Percentiles rank a stretch among this genome's conserved stretches.
Conservation (phyloP, 2,113 vertebrate species). For the Datnioides undecimradiatus region DNA sequence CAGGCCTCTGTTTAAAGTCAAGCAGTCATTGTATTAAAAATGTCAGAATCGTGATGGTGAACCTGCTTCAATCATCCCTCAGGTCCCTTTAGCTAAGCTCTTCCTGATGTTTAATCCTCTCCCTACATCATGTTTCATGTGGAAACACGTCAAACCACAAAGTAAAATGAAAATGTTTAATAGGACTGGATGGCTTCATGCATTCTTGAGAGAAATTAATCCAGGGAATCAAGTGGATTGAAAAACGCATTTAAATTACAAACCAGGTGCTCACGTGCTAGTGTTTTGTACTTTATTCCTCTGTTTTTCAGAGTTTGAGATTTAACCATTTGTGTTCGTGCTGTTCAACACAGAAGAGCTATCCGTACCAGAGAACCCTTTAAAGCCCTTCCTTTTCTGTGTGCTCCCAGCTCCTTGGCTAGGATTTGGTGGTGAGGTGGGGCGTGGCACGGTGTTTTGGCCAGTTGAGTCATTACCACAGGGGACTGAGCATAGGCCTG, state of each 20-base stretch:
- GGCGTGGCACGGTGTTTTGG: conserved; percentile 65
- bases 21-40: neutral
- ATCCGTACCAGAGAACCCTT: conserved; percentile 18
- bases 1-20: neutral
- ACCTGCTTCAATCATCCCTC: neutral
- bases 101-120: neutral
- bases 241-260: neutral
- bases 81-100: neutral
- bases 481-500: conserved; percentile 60
- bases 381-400: conserved; percentile 14
- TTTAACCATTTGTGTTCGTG: neutral
- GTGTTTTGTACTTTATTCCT: neutral
- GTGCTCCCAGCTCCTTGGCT: conserved; percentile 33
- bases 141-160: conserved; percentile 7
- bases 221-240: neutral
- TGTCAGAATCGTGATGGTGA: neutral
- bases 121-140: conserved; percentile 23
- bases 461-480: conserved; percentile 72
- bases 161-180: neutral
- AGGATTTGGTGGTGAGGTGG: conserved; percentile 38
- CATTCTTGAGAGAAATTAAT: neutral
- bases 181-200: neutral
- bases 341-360: conserved; percentile 32
- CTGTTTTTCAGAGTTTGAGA: conserved; percentile 8
- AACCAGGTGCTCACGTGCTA: neutral